Evolutionary conservation across 1,140 invertebrate genomes (phyloP), one percentile per base, ranked within the genome.

Genomic region (Pogonomyrmex californicus): DNA sequence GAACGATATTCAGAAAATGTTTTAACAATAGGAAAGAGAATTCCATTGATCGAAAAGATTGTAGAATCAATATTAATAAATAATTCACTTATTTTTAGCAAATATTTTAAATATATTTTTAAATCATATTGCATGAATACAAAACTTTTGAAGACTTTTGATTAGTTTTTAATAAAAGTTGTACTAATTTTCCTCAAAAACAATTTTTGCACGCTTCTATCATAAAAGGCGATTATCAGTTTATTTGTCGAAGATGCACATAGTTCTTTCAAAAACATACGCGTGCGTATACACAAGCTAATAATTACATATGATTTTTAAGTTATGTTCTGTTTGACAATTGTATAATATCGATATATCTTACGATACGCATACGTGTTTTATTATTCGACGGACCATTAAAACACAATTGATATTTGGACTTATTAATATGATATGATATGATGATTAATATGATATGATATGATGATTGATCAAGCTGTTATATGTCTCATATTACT

Each of bases 391-490:
- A 58, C 56, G 49, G 17, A 68, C 66, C 56, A 68, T 58, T 5
- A 56, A 90, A 87, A 88, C 88, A 85, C 75, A 87, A 90, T 83
- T 83, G 88, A 90, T 76, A 89, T 79, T 90, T 85, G 85, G 41
- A 82, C 23, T 23, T 82, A 70, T 58, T 38, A 88, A 86, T 86
- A 81, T 12, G 66, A 33, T 49, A 79, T n/a, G n/a, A 86, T 86
- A 81, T 12, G 66, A 33, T 49, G 75, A n/a, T n/a, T n/a, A n/a
- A n/a, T n/a, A n/a, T n/a, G n/a, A n/a, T n/a, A n/a, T n/a, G n/a
- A n/a, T n/a, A n/a, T n/a, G n/a, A n/a, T n/a, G n/a, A n/a, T 88
- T 87, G 88, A 89, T 88, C 87, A 47, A 56, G 49, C 9, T 82
- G 54, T 81, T 49, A 36, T 47, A 38, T 65, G n/a, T 79, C 56